These are phyloP conservation scores for Neotragus moschatus DNA, from an alignment of 2,113 vertebrate species.

Conservation along the genomic window DNA sequence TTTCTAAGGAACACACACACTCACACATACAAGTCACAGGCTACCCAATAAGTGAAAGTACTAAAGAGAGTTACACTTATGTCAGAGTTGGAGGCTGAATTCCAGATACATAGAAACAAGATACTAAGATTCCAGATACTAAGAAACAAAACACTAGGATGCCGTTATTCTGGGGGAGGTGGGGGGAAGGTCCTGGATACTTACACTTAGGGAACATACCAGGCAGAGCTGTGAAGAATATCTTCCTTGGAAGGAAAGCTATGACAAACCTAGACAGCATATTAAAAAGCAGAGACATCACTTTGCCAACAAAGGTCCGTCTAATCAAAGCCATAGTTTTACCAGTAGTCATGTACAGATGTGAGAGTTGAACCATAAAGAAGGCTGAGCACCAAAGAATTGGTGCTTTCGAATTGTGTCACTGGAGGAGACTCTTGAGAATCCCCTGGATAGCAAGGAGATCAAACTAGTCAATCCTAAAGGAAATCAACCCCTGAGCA, in stretches of 20 bases:
- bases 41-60: neutral
- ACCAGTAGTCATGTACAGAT: neutral
- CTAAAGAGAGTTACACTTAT: neutral
- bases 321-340: neutral
- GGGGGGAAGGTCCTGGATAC: neutral
- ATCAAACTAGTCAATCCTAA: neutral
- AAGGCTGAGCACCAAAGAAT: neutral
- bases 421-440: neutral
- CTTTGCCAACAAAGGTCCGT: neutral
- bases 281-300: neutral
- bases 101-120: neutral
- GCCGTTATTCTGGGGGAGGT: neutral
- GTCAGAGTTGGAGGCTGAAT: neutral
- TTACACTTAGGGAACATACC: neutral
- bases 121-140: no score
- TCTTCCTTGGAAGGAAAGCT: neutral
- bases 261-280: neutral
- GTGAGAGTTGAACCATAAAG: neutral
- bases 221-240: neutral
- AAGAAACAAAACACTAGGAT: neutral
- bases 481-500: neutral
- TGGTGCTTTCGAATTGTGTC: neutral
- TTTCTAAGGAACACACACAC: neutral
- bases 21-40: neutral
- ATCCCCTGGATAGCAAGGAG: neutral